Evolutionary conservation across 2,797 vertebrate species (phyloP).

Genomic region (Squalus acanthias): DNA sequence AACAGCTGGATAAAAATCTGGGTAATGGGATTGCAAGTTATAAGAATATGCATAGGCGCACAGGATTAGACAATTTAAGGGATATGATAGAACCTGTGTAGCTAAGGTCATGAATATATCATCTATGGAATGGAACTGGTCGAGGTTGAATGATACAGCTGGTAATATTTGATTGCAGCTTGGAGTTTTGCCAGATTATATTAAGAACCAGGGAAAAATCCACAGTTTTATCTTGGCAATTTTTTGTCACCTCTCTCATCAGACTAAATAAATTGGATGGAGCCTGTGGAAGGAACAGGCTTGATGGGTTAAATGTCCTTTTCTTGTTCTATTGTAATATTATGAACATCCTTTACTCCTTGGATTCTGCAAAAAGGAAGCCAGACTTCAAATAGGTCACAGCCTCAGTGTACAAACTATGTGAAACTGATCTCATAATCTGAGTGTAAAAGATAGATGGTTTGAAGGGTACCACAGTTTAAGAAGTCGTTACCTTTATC

Average conservation of each 20-base stretch:
- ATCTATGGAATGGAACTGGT: not conserved
- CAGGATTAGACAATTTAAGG: not conserved
- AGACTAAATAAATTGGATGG: not conserved
- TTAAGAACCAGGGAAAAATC: not conserved
- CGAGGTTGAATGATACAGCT: not conserved
- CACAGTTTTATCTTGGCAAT: not conserved
- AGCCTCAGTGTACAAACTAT: not conserved
- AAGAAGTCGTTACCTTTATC: not conserved
- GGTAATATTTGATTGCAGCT: too few species aligned
- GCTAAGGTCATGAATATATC: not conserved
- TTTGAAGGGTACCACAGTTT: not conserved
- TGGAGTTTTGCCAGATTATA: not conserved
- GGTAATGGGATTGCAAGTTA: not conserved
- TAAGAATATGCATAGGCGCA: not conserved
- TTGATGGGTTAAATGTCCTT: not conserved
- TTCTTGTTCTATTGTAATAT: not conserved
- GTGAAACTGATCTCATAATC: not conserved
- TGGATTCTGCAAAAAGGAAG: not conserved
- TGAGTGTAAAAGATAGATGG: not conserved
- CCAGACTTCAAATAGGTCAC: not conserved
- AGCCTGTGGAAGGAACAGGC: not conserved
- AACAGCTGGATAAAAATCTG: not conserved
- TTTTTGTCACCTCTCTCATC: not conserved
- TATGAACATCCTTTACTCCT: not conserved
- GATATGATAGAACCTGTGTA: not conserved